phyloP scores from a whole-genome alignment of 2,888 invertebrate species.

The Alviniconcha strummeri region DNA sequence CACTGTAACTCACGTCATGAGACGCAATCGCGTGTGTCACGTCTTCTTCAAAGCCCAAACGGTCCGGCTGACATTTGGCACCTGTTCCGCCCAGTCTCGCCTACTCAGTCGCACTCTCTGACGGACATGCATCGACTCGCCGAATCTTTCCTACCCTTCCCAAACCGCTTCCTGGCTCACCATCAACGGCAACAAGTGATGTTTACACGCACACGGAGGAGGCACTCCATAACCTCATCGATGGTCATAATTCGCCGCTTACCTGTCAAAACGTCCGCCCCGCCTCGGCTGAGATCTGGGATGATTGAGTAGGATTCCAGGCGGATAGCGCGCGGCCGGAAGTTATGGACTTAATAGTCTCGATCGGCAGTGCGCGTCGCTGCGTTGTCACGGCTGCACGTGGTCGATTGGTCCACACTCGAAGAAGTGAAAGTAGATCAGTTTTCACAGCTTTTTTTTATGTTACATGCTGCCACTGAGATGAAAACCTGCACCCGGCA shows the following conservation, averaged over 20 bases:
- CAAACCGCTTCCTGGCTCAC: not conserved
- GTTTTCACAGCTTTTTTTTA: not conserved
- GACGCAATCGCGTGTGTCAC: constrained; percentile 1
- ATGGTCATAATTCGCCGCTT: not conserved
- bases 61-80: too few species aligned
- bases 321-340: not conserved
- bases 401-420: not conserved
- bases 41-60: too few species aligned
- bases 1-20: not conserved
- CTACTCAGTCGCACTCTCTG: too few species aligned
- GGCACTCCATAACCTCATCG: not conserved
- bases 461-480: too few species aligned
- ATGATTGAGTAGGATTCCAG: too few species aligned
- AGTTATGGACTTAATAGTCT: not conserved
- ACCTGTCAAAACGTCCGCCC: constrained; percentile 9
- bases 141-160: not conserved
- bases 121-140: not conserved
- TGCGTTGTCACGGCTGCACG: constrained; percentile 26
- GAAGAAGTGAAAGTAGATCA: not conserved
- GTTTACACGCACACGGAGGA: not conserved
- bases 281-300: too few species aligned
- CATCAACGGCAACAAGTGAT: not conserved
- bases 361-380: constrained; percentile 13
- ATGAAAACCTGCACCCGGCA: too few species aligned
- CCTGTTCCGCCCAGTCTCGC: too few species aligned